Evolutionary conservation across 2,113 vertebrate species (phyloP), one percentile per base, ranked within the genome.

Genomic region (Cavia aperea): DNA sequence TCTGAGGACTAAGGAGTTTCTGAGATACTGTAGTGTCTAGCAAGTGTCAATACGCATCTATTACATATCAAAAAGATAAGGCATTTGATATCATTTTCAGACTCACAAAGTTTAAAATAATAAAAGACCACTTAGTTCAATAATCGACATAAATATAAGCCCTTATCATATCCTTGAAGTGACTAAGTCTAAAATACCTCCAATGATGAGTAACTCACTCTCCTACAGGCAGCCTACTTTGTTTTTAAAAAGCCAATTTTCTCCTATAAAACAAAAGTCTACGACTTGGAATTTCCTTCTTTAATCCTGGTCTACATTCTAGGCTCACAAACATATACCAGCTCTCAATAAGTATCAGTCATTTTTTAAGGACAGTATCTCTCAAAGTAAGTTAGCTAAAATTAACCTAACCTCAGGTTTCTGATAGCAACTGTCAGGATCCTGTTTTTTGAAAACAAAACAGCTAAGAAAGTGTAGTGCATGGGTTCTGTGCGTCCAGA

Each of bases 321-420:
- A 89, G 54, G 91, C 82, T 68, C 72, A 92, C 70, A 92, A 91
- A 73, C 58, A 96, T 68, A 95, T 73, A 91, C 29, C 88, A 95
- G 73, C 21, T 23, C 58, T 60, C 58, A 60, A 60, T 60, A 60
- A 60, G 2, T 60, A 60, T 60, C 39, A 81, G n/a, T 81, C 83
- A 92, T 79, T 86, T 95, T 91, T 93, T 66, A 87, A 54, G 60
- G 82, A 83, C 81, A 83, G 33, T 81, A 73, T 79, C n/a, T 72
- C 63, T 93, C 75, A 82, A 86, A 94, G 90, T 78, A 86, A 82
- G 88, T 62, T 84, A 94, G n/a, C 54, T 63, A 94, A 63, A 89
- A 92, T 86, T 84, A 92, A 93, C 3, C 0, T 56, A 90, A 87
- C 23, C 82, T 29, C 54, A 93, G 77, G 72, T 49, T 94, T 95